A percentile compares a stretch with the other conserved stretches of the same genome.
Conservation (phyloP, 2,888 invertebrate species). For the Rosalia funebris region DNA sequence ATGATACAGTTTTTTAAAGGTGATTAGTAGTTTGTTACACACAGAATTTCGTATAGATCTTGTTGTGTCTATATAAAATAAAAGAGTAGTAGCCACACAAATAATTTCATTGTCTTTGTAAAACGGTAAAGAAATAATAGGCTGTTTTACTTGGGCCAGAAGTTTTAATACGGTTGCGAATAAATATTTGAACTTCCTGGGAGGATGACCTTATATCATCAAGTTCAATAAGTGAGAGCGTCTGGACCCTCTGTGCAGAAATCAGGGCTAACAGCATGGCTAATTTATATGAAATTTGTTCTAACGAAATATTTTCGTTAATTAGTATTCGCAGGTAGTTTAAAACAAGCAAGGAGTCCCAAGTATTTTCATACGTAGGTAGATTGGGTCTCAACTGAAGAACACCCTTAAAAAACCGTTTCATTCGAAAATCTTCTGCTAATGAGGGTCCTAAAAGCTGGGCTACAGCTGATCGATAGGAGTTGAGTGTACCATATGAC, state of each 20-base stretch:
- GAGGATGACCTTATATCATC: not conserved
- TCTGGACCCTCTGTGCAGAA: constrained; percentile 24
- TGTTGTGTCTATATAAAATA: no score
- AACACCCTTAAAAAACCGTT: constrained; percentile 39
- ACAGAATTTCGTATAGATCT: no score
- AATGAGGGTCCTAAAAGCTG: constrained; percentile 26
- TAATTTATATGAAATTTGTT: constrained; percentile 14
- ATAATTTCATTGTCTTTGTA: not conserved
- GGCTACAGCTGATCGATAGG: constrained; percentile 34
- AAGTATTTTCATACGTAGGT: constrained; percentile 18
- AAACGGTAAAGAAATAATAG: not conserved
- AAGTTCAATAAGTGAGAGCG: constrained; percentile 10
- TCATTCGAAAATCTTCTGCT: constrained; percentile 28
- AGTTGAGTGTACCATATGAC: constrained; percentile 36
- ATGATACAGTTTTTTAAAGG: not conserved
- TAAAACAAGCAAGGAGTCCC: constrained; percentile 20
- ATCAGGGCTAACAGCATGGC: constrained; percentile 22
- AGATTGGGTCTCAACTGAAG: constrained; percentile 28
- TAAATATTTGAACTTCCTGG: not conserved
- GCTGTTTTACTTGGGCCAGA: not conserved
- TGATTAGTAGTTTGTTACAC: no score
- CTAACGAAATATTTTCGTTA: constrained; percentile 15
- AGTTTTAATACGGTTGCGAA: not conserved
- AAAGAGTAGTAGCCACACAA: not conserved
- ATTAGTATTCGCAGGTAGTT: constrained; percentile 19